A percentile compares a stretch with the other conserved stretches of the same genome.
Evolutionary conservation across 2,888 invertebrate genomes (phyloP).

Genomic region (Actias luna): DNA sequence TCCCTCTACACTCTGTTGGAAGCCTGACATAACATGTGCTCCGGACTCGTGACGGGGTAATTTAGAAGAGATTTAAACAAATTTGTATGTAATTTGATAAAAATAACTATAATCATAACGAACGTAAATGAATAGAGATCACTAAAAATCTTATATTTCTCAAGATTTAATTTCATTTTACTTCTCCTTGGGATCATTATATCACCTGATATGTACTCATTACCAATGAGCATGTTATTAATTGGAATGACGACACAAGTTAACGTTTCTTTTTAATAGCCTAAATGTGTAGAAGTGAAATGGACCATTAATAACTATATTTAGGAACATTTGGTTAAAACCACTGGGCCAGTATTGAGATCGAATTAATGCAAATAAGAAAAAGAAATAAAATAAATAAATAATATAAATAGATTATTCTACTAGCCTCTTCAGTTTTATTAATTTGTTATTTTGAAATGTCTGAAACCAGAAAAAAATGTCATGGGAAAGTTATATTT

Average conservation of each 20-base stretch:
- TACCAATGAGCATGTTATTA: background rate
- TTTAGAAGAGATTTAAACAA: no score
- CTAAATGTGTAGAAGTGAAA: background rate
- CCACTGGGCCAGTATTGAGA: background rate
- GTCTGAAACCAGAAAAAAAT: background rate
- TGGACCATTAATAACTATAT: background rate
- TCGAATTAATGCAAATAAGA: background rate
- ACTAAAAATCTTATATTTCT: no score
- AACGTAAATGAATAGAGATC: no score
- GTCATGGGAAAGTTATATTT: no score
- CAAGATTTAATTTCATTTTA: no score
- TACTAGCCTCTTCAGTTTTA: background rate
- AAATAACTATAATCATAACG: no score
- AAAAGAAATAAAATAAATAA: background rate
- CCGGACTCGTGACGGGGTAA: background rate
- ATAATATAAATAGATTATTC: background rate
- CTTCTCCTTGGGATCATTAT: no score
- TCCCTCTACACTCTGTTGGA: no score
- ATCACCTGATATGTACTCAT: no score
- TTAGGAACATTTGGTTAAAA: constrained; percentile 2
- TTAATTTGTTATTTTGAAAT: background rate
- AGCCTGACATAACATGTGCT: background rate
- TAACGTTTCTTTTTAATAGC: background rate
- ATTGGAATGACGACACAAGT: background rate
- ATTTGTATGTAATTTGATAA: no score